These are phyloP conservation scores for Omphaloscelis lunosa DNA, from an alignment of 2,888 invertebrate species.

Conservation along the genomic window DNA sequence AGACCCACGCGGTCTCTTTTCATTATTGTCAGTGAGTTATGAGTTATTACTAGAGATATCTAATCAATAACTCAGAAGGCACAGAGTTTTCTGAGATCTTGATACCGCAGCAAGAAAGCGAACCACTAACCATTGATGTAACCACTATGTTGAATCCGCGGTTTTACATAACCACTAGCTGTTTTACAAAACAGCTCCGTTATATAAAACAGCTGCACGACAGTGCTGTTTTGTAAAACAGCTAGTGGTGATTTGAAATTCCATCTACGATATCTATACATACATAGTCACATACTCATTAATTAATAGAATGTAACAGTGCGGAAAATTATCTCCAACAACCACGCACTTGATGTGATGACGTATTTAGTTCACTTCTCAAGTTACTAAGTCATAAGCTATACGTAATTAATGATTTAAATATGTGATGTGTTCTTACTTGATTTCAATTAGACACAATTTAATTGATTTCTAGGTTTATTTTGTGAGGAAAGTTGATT, in stretches of 20 bases:
- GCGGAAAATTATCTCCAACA: slow-evolving; percentile 44
- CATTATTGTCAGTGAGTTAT: background rate
- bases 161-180: background rate
- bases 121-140: background rate
- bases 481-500: background rate
- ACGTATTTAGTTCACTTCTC: slow-evolving; percentile 7
- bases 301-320: slow-evolving; percentile 37
- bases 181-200: background rate
- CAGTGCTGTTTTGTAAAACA: background rate
- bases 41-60: too few relatives aligned
- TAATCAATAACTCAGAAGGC: background rate
- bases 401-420: background rate
- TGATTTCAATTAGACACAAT: slow-evolving; percentile 10
- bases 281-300: slow-evolving; percentile 2
- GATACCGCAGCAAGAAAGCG: background rate
- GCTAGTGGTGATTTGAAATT: background rate
- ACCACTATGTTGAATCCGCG: background rate
- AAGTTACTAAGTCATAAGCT: slow-evolving; percentile 18
- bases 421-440: slow-evolving; percentile 2
- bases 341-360: slow-evolving; percentile 1
- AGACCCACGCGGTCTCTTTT: background rate
- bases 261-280: background rate
- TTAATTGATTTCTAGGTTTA: background rate
- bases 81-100: background rate
- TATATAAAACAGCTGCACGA: background rate